Base-by-base conservation (phyloP, 2,888 invertebrate genomes). In the Phania funesta region DNA sequence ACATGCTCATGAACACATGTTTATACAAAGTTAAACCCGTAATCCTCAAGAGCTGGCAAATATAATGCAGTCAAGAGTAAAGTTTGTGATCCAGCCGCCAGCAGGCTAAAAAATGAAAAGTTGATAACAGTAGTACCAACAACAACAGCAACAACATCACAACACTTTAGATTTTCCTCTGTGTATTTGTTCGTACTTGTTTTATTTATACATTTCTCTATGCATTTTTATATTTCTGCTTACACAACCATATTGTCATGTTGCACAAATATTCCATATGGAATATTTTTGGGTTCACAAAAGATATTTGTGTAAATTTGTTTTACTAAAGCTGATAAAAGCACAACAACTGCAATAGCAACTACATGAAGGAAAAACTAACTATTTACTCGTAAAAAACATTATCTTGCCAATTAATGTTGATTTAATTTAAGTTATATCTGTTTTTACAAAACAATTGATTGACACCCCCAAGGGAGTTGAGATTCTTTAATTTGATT, bases 31-130 rank as follows among this genome's bases (percentile, higher is more conserved):
- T 52, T 44, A 65, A 67, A 52, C 32, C 76, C 41, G 58, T 81
- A 81, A 80, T 80, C 70, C 76, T 54, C 54, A 60, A 58, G 52
- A 76, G 80, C 67, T 71, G 65, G 46, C 54, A 81, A 81, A 81
- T 81, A 58, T 76, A 67, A 76, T 71, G 76, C 80, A 76, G 65
- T 76, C 71, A 71, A 56, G 76, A 76, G 80, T 76, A 67, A 71
- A 80, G 65, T 80, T 80, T 65, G 58, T 75, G 76, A 76, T 71
- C 67, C 76, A 71, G 60, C 71, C 62, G 38, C 80, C 71, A 73
- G 62, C 71, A 62, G 71, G 54, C 71, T 76, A 52, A 46, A 76
- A 70, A 52, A 52, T 48, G 67, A 62, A 75, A 80, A 58, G 44
- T 70, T 76, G 70, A 60, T 71, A 65, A 65, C 44, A 73, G 32